phyloP scores from a whole-genome alignment of 1,140 invertebrate genomes.

The Adoxophyes honmai region DNA sequence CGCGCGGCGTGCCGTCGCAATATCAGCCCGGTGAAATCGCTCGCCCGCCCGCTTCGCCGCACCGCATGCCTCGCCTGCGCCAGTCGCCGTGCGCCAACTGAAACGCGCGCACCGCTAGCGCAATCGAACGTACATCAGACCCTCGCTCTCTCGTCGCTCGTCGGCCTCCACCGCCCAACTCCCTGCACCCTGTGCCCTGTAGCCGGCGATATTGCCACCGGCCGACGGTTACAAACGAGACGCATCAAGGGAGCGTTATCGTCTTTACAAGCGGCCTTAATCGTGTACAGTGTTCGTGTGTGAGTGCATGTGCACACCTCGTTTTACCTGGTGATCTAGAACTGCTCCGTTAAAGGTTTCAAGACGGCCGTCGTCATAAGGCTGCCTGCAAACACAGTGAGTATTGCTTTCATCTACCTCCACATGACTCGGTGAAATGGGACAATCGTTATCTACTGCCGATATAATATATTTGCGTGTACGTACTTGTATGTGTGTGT shows the following conservation, averaged over 20 bases:
- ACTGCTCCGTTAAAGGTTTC: constrained; percentile 48
- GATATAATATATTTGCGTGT: not conserved
- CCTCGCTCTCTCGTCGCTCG: constrained; percentile 39
- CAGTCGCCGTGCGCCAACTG: constrained; percentile 74
- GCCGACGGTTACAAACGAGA: constrained; percentile 33
- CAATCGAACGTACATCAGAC: constrained; percentile 61
- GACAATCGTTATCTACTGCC: constrained; percentile 71
- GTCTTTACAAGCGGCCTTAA: constrained; percentile 16
- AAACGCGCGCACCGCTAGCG: constrained; percentile 72
- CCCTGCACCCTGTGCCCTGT: constrained; percentile 30
- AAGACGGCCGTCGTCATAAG: constrained; percentile 73
- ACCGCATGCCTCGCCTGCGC: constrained; percentile 67
- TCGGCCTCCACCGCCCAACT: constrained; percentile 27
- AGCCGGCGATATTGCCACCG: constrained; percentile 28
- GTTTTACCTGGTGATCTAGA: constrained; percentile 49
- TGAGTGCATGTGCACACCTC: constrained; percentile 51
- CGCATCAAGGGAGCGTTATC: constrained; percentile 27
- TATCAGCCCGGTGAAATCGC: constrained; percentile 75
- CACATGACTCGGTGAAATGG: constrained; percentile 70
- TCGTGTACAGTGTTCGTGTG: constrained; percentile 37
- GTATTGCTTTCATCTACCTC: constrained; percentile 42
- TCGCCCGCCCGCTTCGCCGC: constrained; percentile 65
- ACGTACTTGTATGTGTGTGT: constrained; percentile 7
- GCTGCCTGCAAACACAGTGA: constrained; percentile 72
- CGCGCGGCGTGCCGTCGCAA: constrained; percentile 64